A percentile compares a stretch with the other conserved stretches of the same genome.
These are phyloP conservation scores for Drosophila mauritiana DNA, from an alignment of 1,140 invertebrate species.

Conservation along the genomic window DNA sequence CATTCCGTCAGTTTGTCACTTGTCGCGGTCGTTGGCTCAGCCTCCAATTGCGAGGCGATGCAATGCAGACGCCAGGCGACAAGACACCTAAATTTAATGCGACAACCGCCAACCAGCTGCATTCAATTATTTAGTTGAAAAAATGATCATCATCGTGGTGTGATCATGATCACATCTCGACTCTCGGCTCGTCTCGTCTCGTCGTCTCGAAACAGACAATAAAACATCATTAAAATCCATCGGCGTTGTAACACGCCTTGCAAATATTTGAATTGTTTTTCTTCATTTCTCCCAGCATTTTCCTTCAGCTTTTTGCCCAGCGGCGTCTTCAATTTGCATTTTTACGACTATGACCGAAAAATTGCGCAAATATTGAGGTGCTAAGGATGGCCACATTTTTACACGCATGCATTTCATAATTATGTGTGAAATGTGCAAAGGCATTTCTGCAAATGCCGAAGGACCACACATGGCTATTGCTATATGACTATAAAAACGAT, in stretches of 20 bases:
- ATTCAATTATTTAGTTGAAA: slow-evolving; percentile 82
- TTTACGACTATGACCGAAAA: slow-evolving; percentile 58
- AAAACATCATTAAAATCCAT: slow-evolving; percentile 81
- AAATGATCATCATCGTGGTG: slow-evolving; percentile 58
- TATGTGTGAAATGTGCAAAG: slow-evolving; percentile 31
- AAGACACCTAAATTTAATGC: slow-evolving; percentile 82
- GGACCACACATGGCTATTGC: slow-evolving; percentile 29
- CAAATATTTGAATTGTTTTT: slow-evolving; percentile 83
- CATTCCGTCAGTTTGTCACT: slow-evolving; percentile 47
- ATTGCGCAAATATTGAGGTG: slow-evolving; percentile 47
- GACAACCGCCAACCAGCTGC: slow-evolving; percentile 80
- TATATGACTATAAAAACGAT: too few species aligned
- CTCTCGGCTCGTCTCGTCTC: slow-evolving; percentile 32
- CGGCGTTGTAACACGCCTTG: slow-evolving; percentile 74
- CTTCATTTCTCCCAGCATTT: slow-evolving; percentile 36
- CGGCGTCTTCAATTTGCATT: slow-evolving; percentile 37
- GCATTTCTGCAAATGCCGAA: slow-evolving; percentile 3
- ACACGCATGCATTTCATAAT: slow-evolving; percentile 26
- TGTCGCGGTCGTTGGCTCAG: slow-evolving; percentile 80
- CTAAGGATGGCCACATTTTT: slow-evolving; percentile 32
- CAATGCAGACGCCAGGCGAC: slow-evolving; percentile 56
- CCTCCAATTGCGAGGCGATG: slow-evolving; percentile 62
- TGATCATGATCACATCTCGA: slow-evolving; percentile 37
- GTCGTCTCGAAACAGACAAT: slow-evolving; percentile 73
- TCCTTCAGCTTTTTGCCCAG: slow-evolving; percentile 10